Base-by-base conservation (phyloP, 2,888 invertebrate species). In the Papilio elwesi region DNA sequence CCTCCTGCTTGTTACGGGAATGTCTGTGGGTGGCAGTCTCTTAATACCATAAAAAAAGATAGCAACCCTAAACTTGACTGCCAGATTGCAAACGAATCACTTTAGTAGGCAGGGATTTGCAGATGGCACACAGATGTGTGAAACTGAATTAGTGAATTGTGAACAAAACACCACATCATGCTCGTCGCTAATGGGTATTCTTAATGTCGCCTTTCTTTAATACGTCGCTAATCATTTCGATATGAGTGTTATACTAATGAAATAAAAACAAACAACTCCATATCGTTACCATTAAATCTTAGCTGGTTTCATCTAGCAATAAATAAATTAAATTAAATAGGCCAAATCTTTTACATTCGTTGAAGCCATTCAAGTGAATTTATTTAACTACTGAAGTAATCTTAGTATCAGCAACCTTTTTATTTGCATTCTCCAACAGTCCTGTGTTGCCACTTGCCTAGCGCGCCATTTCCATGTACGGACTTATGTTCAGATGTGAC, bases 381-480 rank as follows among this genome's bases (percentile, higher is more conserved):
- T 59, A 59, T 49, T n/a, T 43, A 11, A 66, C 71, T 38, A 57
- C 71, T 71, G 57, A 53, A 59, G n/a, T 53, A 65, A 73, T 65
- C 65, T 64, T 48, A 12, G 48, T 64, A 68, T 69, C 57, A 65
- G 51, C 38, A 16, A 73, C 52, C 66, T 73, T 70, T 73, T 73
- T 70, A 70, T 66, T 73, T 59, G 66, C 65, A 62, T 74, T 70
- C 62, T 49, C 48, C 12, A 53, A 63, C 26, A 72, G 47, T 64
- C 38, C 36, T 38, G 68, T 69, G 55, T 52, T n/a, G 65, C 53
- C 70, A 67, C 70, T 74, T 70, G 70, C 75, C 74, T 69, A 74
- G 73, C 69, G 76, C 76, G 78, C 75, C 78, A 75, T 83, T 82
- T 77, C 82, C 84, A 80, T 87, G 83, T 81, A 77, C 71, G 81